Evolutionary conservation across 1,140 invertebrate species (phyloP), one percentile per base, ranked within the genome.

Genomic region (Vanessa atalanta): DNA sequence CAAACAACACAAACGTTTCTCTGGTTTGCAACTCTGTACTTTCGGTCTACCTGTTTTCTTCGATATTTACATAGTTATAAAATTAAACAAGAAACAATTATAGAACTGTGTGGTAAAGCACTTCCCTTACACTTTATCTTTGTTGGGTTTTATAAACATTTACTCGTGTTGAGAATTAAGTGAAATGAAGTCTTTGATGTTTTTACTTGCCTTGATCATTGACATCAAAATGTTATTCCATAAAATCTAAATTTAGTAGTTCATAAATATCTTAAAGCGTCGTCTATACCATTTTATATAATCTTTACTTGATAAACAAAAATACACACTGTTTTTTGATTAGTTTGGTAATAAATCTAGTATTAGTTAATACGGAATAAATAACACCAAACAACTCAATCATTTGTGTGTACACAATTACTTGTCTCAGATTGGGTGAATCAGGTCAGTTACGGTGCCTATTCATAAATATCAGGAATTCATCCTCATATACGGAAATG

Each of bases 141-240:
- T 76, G 77, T 79, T 80, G 70, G 70, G 75, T 70, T 76, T 64
- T 47, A 48, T 67, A 74, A 81, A 83, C 67, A 75, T 43, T 66
- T 20, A 55, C 16, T 74, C 60, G 53, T 76, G 73, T 72, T 73
- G 51, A 77, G 55, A 68, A 68, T 68, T 43, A 55, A 55, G 37
- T 53, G 8, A 43, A 68, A 51, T 26, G 31, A 14, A 47, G 66
- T 66, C 74, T 80, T 79, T 81, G 75, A 83, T 77, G 72, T 73
- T 78, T 76, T 72, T 73, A 75, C 70, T 69, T 79, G 77, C 60
- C 50, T 57, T 13, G 65, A 68, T 68, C 26, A 47, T 4, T n/a
- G 51, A 53, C n/a, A 53, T 20, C n/a, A 8, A 53, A 16, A 23
- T 23, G 15, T 57, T 9, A 31, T 31, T 31, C 26, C 26, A 31